Evolutionary conservation across 2,113 vertebrate species (phyloP).

Genomic region (Brachypodius melanocephalos): DNA sequence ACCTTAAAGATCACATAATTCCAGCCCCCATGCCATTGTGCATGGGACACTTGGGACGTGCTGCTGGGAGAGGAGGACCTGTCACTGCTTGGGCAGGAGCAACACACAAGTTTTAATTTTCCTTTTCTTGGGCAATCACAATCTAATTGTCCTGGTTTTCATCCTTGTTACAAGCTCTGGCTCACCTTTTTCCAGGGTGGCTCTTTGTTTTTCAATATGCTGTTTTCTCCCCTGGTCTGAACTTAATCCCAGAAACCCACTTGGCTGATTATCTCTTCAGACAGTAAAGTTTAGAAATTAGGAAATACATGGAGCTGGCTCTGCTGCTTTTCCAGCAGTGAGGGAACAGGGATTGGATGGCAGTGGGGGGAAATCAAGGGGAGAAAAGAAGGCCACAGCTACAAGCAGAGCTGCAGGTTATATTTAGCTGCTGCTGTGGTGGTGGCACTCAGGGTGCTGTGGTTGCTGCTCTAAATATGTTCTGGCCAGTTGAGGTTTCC

Average conservation of each 20-base stretch:
- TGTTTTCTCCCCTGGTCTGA: not conserved
- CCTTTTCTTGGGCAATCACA: not conserved
- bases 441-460: not conserved
- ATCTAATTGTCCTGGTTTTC: not conserved
- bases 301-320: conserved; percentile 5
- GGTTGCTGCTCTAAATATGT: conserved; percentile 14
- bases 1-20: not conserved
- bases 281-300: conserved; percentile 18
- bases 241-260: conserved; percentile 28
- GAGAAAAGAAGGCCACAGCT: not conserved
- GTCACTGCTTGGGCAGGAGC: not conserved
- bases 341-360: not conserved
- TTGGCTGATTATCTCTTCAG: conserved; percentile 12
- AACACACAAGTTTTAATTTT: not conserved
- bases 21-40: not conserved
- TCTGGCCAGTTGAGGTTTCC: not conserved
- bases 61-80: not conserved
- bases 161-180: not conserved
- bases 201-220: not conserved
- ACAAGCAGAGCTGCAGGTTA: not conserved
- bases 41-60: not conserved
- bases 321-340: not conserved
- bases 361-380: conserved; percentile 16
- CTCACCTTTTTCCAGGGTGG: conserved; percentile 9
- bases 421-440: conserved; percentile 21